phyloP scores from a whole-genome alignment of 2,888 invertebrate species.

The Thereva nobilitata region DNA sequence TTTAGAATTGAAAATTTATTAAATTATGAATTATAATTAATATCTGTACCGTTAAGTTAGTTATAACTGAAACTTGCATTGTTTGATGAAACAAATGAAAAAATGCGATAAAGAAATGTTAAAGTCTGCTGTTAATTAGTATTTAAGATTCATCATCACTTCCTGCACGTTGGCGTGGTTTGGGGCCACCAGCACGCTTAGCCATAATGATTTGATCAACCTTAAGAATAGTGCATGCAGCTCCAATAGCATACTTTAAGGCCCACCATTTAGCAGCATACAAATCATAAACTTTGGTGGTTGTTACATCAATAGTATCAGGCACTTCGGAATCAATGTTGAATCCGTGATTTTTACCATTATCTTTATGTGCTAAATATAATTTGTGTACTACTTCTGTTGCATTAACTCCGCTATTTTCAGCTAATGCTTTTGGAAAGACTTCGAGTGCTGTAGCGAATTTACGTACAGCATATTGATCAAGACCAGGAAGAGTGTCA shows the following conservation, averaged over 20 bases:
- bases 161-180: conserved; percentile 68
- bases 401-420: conserved; percentile 90
- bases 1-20: too few relatives aligned
- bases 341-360: conserved; percentile 79
- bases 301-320: conserved; percentile 73
- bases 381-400: conserved; percentile 86
- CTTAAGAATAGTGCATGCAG: conserved; percentile 88
- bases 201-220: conserved; percentile 99
- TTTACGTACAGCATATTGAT: conserved; percentile 95
- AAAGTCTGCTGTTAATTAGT: too few relatives aligned
- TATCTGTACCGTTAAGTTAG: too few relatives aligned
- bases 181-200: conserved; percentile 94
- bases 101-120: too few relatives aligned
- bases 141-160: conserved; percentile 75
- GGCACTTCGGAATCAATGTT: conserved; percentile 82
- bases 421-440: conserved; percentile 90
- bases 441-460: conserved; percentile 88
- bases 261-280: conserved; percentile 90
- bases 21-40: too few relatives aligned
- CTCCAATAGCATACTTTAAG: conserved; percentile 91
- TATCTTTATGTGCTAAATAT: conserved; percentile 89
- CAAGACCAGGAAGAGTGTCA: conserved; percentile 89
- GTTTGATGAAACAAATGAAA: too few relatives aligned
- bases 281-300: conserved; percentile 80
- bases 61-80: too few relatives aligned